These are phyloP conservation scores for Sitta carolinensis DNA, from an alignment of 2,797 vertebrate species.

Conservation along the genomic window DNA sequence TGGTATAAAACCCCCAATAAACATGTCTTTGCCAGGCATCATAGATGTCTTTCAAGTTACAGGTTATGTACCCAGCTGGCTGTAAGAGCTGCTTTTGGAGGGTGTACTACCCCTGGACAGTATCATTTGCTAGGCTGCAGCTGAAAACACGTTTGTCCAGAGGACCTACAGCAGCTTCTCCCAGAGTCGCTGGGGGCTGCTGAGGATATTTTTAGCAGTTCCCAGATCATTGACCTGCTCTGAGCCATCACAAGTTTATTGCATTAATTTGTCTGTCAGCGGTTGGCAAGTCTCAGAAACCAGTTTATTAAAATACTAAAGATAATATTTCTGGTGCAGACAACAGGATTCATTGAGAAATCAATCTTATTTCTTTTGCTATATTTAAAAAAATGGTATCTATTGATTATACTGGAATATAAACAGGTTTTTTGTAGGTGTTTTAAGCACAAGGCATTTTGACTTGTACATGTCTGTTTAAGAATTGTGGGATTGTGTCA, in stretches of 20 bases:
- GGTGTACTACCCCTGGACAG: neutral
- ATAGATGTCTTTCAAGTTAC: neutral
- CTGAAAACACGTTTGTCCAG: neutral
- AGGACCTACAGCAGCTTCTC: neutral
- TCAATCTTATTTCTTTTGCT: neutral
- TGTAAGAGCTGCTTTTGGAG: neutral
- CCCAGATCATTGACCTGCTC: neutral
- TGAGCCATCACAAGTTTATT: neutral
- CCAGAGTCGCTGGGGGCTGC: neutral
- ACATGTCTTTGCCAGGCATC: neutral
- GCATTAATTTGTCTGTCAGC: neutral
- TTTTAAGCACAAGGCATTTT: conserved; percentile 8
- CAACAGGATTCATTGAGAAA: neutral
- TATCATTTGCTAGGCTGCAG: neutral
- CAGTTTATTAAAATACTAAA: conserved; percentile 14
- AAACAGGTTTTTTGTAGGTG: neutral
- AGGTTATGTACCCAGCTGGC: neutral
- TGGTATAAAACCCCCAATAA: neutral
- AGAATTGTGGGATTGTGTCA: neutral
- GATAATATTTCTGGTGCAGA: neutral
- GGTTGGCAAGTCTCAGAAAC: neutral
- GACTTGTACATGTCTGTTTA: neutral
- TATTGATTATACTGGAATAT: neutral
- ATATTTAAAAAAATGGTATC: neutral
- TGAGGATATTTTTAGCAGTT: neutral